phyloP scores from a whole-genome alignment of 1,140 invertebrate genomes.

The Nomia melanderi region DNA sequence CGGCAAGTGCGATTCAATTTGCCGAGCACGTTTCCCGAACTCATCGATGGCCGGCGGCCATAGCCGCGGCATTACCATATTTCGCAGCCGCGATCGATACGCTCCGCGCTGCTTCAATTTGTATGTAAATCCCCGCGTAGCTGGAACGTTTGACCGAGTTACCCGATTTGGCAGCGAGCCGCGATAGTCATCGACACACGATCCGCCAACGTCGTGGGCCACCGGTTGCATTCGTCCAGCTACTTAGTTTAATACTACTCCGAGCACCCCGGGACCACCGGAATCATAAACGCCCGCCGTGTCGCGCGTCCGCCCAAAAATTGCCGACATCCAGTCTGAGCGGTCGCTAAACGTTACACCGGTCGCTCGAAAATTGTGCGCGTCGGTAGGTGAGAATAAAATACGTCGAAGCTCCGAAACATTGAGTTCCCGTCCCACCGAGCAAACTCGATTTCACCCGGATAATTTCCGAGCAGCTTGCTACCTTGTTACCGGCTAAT shows the following conservation, averaged over 20 bases:
- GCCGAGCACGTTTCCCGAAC: constrained; percentile 34
- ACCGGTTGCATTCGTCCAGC: constrained; percentile 10
- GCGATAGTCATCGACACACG: constrained; percentile 16
- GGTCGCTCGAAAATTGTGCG: too few species aligned
- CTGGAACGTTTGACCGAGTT: constrained; percentile 30
- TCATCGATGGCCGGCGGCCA: constrained; percentile 32
- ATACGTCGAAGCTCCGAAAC: too few species aligned
- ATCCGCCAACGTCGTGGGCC: not conserved
- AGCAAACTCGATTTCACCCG: too few species aligned
- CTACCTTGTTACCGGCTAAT: too few species aligned
- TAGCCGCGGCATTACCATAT: constrained; percentile 36
- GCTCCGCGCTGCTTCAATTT: constrained; percentile 42
- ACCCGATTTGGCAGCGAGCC: constrained; percentile 34
- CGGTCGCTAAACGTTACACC: too few species aligned
- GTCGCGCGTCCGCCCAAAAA: too few species aligned
- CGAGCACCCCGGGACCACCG: too few species aligned
- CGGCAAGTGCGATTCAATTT: constrained; percentile 25
- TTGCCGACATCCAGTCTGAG: too few species aligned
- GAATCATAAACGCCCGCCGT: too few species aligned
- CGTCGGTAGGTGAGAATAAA: too few species aligned
- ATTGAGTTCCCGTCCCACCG: too few species aligned
- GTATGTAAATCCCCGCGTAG: constrained; percentile 35
- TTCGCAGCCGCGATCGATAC: constrained; percentile 22
- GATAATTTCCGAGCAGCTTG: too few species aligned
- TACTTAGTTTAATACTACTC: constrained; percentile 21